phyloP scores from a whole-genome alignment of 2,888 invertebrate genomes.

The Leptinotarsa juncta region DNA sequence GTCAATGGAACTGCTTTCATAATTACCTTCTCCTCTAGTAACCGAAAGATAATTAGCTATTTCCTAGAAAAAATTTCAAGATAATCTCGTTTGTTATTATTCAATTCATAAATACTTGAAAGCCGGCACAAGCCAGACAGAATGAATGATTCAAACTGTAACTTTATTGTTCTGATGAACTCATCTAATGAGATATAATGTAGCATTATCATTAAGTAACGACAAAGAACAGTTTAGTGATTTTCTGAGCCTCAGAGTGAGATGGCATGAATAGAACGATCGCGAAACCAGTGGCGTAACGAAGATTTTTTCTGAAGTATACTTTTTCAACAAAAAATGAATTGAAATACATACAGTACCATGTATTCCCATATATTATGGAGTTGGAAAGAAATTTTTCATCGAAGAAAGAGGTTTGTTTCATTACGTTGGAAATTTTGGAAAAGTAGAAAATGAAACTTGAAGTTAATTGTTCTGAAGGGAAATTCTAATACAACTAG shows the following conservation, averaged over 20 bases:
- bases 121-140: conserved; percentile 45
- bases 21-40: conserved; percentile 24
- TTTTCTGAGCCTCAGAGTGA: conserved; percentile 31
- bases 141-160: conserved; percentile 51
- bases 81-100: conserved; percentile 38
- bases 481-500: too few relatives aligned
- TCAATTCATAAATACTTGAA: conserved; percentile 45
- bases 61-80: conserved; percentile 40
- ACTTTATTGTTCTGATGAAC: conserved; percentile 49
- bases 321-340: too few relatives aligned
- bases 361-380: too few relatives aligned
- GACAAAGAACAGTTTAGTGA: conserved; percentile 32
- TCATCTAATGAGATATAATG: conserved; percentile 49
- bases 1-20: conserved; percentile 5
- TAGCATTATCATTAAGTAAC: conserved; percentile 47
- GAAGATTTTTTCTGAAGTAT: background rate
- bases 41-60: conserved; percentile 33
- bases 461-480: too few relatives aligned
- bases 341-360: too few relatives aligned
- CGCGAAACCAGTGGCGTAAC: conserved; percentile 29
- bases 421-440: too few relatives aligned
- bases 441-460: too few relatives aligned
- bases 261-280: conserved; percentile 30
- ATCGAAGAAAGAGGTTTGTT: too few relatives aligned
- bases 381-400: too few relatives aligned